Base-by-base conservation (phyloP, 2,888 invertebrate species). In the Urechis unicinctus region DNA sequence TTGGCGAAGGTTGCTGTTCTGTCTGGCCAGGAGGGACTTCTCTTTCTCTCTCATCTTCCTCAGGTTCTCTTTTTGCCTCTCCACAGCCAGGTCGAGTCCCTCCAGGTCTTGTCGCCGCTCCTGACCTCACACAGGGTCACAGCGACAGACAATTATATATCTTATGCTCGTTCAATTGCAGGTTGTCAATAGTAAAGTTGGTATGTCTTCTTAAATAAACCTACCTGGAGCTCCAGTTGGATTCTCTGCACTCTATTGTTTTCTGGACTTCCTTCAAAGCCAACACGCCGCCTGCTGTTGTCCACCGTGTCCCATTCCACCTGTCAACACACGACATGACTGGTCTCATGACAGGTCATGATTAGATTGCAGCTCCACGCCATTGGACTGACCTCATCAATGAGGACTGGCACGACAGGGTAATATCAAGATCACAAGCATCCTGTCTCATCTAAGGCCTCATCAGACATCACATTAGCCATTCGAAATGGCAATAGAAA, bases 31-130 rank as follows among this genome's bases (percentile, higher is more conserved):
- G 3, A 74, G 53, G 2, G 60, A 53, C 47, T 62, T 66, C 59
- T 74, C 75, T 25, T 69, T 68, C 3, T 60, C 55, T 51, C 68
- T 67, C 63, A 74, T 63, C 42, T 68, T 64, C 26, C 61, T 60
- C 22, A 74, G 61, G 55, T 66, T 66, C 50, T 64, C 63, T 61
- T 73, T 73, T 65, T 75, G 74, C 6, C 69, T 55, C 52, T 74
- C 74, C 24, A 75, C 70, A 21, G 75, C 74, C 50, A 74, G 65
- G 59, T 75, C 74, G 47, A 75, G 65, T n/a, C 70, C 71, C 60
- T 74, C 73, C 56, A 75, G 55, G 55, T 75, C 75, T 62, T 66
- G 66, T 46, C 73, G 57, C 6, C 73, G 62, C 45, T 72, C 70
- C 74, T 75, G 53, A n/a, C n/a, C n/a, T n/a, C n/a, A n/a, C n/a